A percentile compares a stretch with the other conserved stretches of the same genome.
Conservation (phyloP, 2,888 invertebrate species). For the Chaetogeoica ovagalla region DNA sequence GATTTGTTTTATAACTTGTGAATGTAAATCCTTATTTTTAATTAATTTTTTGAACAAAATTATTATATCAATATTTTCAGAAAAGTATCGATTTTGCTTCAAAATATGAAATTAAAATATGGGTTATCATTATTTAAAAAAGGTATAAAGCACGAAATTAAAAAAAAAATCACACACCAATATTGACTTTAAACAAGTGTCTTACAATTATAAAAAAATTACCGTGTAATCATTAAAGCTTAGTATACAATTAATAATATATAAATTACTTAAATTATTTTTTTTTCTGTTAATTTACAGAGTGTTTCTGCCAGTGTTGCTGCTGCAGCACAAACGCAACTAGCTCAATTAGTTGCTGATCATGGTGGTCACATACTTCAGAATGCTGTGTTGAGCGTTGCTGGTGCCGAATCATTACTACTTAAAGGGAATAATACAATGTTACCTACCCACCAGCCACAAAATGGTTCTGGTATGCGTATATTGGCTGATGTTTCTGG, state of each 20-base stretch:
- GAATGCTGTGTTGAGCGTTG: constrained; percentile 57
- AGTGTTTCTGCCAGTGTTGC: constrained; percentile 57
- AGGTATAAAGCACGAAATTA: no score
- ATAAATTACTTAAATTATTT: not conserved
- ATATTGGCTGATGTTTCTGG: constrained; percentile 57
- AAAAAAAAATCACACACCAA: no score
- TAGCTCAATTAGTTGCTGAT: constrained; percentile 57
- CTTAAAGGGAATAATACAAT: constrained; percentile 54
- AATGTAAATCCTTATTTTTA: no score
- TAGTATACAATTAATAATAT: not conserved
- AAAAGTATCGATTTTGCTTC: no score
- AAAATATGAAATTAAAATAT: no score
- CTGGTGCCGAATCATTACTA: constrained; percentile 56
- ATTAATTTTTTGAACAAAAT: no score
- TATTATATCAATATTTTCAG: no score
- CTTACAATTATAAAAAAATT: not conserved
- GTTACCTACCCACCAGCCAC: constrained; percentile 54
- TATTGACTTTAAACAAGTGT: not conserved
- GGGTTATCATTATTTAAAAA: no score
- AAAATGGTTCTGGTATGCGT: constrained; percentile 56
- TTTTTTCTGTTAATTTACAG: constrained; percentile 13
- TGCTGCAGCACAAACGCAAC: constrained; percentile 57
- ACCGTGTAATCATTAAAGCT: not conserved
- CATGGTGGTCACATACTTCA: constrained; percentile 57
- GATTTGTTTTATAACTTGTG: no score